phyloP scores from a whole-genome alignment of 2,113 vertebrate species.

The Phainopepla nitens region DNA sequence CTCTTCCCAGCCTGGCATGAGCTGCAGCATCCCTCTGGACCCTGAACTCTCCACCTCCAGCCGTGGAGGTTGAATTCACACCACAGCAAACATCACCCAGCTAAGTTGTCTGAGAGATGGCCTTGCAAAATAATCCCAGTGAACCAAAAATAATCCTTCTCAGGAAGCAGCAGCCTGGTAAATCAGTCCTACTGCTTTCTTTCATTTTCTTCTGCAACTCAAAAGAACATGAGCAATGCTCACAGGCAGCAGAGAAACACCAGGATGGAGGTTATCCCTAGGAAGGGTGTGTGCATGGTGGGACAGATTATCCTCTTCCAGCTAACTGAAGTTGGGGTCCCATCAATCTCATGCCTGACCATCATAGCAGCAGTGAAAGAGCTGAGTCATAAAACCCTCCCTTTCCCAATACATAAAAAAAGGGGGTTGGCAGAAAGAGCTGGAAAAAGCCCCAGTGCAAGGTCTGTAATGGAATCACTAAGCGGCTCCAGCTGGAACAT shows the following conservation, averaged over 20 bases:
- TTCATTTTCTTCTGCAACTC: not conserved
- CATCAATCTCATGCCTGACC: not conserved
- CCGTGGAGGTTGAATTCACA: not conserved
- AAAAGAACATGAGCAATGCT: not conserved
- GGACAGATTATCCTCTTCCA: not conserved
- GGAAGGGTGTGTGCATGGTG: fast-evolving
- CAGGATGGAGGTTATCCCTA: not conserved
- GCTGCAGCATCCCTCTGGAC: not conserved
- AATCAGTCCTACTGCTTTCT: not conserved
- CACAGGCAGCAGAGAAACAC: not conserved
- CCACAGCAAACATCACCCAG: not conserved
- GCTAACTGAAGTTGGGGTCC: not conserved
- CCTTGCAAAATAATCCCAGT: not conserved
- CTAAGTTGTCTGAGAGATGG: not conserved
- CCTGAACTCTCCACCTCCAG: not conserved
- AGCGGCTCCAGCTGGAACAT: conserved; percentile 71
- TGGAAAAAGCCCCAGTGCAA: not conserved
- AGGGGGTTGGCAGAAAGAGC: fast-evolving
- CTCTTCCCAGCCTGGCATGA: not conserved
- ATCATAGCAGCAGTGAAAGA: conserved; percentile 29
- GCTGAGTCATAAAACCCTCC: conserved; percentile 59
- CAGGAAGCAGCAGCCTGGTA: not conserved
- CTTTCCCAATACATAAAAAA: not conserved
- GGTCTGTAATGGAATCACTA: conserved; percentile 53
- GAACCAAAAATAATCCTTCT: not conserved